A percentile compares a stretch with the other conserved stretches of the same genome.
Evolutionary conservation across 2,888 invertebrate genomes (phyloP).

Genomic region (Mythimna pallens): DNA sequence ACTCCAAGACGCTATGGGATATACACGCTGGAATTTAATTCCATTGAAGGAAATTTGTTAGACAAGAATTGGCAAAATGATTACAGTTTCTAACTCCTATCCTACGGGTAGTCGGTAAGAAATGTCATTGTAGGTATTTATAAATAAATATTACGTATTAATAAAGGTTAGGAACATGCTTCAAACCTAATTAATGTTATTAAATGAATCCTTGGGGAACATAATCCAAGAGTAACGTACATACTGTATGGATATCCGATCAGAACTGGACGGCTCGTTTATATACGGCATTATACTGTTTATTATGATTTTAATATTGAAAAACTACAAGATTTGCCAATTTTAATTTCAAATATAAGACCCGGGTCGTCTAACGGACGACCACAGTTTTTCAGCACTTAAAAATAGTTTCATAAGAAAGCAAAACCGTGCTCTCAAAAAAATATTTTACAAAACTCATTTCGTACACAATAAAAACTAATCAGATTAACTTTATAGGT

Average conservation of each 20-base stretch:
- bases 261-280: slow-evolving; percentile 83
- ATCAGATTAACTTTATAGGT: slow-evolving; percentile 82
- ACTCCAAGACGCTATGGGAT: slow-evolving; percentile 51
- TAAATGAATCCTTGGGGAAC: slow-evolving; percentile 59
- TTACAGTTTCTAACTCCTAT: slow-evolving; percentile 66
- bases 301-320: slow-evolving; percentile 59
- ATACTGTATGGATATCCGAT: slow-evolving; percentile 68
- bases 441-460: slow-evolving; percentile 83
- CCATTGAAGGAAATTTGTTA: slow-evolving; percentile 70
- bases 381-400: slow-evolving; percentile 76
- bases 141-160: slow-evolving; percentile 78
- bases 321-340: slow-evolving; percentile 58
- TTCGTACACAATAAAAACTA: slow-evolving; percentile 77
- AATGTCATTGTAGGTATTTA: slow-evolving; percentile 67
- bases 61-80: slow-evolving; percentile 67
- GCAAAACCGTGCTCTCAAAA: slow-evolving; percentile 90
- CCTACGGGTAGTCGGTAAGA: slow-evolving; percentile 67
- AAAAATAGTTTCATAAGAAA: slow-evolving; percentile 86
- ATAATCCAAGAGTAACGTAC: slow-evolving; percentile 48
- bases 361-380: slow-evolving; percentile 61
- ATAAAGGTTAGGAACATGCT: slow-evolving; percentile 81
- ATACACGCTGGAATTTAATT: slow-evolving; percentile 80
- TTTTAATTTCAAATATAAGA: slow-evolving; percentile 60
- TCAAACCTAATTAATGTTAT: slow-evolving; percentile 63
- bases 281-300: slow-evolving; percentile 70